phyloP scores from a whole-genome alignment of 2,113 vertebrate genomes.

The Balaenoptera acutorostrata region DNA sequence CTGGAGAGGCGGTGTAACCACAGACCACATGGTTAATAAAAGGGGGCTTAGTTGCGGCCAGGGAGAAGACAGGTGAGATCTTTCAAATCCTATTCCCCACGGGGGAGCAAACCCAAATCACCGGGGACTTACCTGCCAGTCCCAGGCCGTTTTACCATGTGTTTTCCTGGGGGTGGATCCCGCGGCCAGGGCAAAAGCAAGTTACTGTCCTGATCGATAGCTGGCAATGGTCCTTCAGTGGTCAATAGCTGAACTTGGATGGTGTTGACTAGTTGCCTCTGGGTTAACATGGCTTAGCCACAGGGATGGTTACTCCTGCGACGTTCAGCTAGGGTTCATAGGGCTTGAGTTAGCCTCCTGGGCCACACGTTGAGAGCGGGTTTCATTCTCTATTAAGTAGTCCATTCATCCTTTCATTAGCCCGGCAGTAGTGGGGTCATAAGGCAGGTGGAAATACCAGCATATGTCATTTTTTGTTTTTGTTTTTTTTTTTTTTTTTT shows the following conservation, averaged over 20 bases:
- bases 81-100: background rate
- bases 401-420: background rate
- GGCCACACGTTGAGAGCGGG: background rate
- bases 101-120: background rate
- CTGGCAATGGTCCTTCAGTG: background rate
- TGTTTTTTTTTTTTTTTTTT: too few species aligned
- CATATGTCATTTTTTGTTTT: rapidly evolving
- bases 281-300: background rate
- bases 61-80: background rate
- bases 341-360: background rate
- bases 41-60: background rate
- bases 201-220: background rate
- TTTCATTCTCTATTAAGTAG: background rate
- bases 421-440: background rate
- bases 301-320: background rate
- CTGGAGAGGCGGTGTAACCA: background rate
- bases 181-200: background rate
- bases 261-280: background rate
- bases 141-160: too few species aligned
- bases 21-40: background rate
- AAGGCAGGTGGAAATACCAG: background rate
- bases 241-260: background rate
- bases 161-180: background rate
- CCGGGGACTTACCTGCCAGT: background rate
- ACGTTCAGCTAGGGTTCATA: rapidly evolving